Base-by-base conservation (phyloP, 2,797 vertebrate genomes). In the Phaenicophaeus curvirostris region DNA sequence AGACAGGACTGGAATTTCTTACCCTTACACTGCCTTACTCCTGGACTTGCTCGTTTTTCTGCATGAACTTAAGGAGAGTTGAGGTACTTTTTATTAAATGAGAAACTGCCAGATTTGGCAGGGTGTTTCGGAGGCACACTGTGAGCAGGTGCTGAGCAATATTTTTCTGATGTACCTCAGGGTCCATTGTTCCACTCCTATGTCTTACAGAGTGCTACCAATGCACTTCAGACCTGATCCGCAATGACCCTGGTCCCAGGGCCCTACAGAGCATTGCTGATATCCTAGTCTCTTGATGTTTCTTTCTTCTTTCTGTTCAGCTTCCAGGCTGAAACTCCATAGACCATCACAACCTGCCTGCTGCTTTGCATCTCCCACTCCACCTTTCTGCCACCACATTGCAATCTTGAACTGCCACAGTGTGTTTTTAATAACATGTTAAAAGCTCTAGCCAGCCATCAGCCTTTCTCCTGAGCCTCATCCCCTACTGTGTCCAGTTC, bases 161-260 rank as follows among this genome's bases (percentile, higher is more conserved):
- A 90, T 90, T 95, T 91, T 94, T 67, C 77, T 66, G 58, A 86
- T 89, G 86, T 90, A 94, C 41, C 65, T 95, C 71, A 57, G 86
- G 31, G 67, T 90, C 90, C 15, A 6, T 41, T 93, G 72, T 42
- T 94, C 27, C 72, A 58, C 10, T 92, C 15, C 41, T 31, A 12
- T 35, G 65, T 85, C 74, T 96, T 87, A 88, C 67, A 92, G 93
- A 93, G 33, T 39, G 50, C 75, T 89, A 90, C 72, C 90, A 93
- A 94, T 44, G 81, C 50, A 12, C 65, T 89, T 95, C 72, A 87
- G 84, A 80, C 81, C 42, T 80, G 71, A 85, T 90, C 67, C 85
- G 28, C 42, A 82, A 62, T 73, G 71, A 8, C 33, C 35, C 37
- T 41, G 10, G 10, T 94, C 77, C 30, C 77, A 86, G 31, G 53